phyloP scores from a whole-genome alignment of 2,888 invertebrate genomes.

The Cosmia trapezina region DNA sequence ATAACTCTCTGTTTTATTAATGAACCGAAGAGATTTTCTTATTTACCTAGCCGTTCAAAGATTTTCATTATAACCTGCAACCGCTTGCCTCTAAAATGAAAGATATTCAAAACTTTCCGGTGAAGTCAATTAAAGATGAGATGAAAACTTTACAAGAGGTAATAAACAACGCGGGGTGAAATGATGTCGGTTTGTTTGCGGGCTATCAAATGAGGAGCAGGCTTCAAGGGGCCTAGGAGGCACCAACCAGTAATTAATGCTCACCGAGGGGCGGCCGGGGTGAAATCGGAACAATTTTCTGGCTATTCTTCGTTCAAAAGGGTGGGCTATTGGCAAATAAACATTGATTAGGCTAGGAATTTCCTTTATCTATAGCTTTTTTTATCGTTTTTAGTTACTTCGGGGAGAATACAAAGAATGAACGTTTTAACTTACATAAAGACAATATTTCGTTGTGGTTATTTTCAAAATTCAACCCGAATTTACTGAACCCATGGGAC shows the following conservation, averaged over 20 bases:
- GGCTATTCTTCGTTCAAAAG: slow-evolving; percentile 81
- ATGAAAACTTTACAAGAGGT: slow-evolving; percentile 79
- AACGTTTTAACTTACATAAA: slow-evolving; percentile 36
- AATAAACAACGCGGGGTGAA: slow-evolving; percentile 85
- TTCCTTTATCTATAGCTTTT: slow-evolving; percentile 23
- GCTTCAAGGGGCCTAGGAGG: slow-evolving; percentile 76
- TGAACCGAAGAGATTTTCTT: slow-evolving; percentile 19
- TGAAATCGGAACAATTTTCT: slow-evolving; percentile 88
- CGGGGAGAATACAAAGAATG: not conserved
- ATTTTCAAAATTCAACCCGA: slow-evolving; percentile 79
- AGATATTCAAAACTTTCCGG: slow-evolving; percentile 74
- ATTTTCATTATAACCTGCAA: slow-evolving; percentile 46
- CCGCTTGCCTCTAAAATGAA: slow-evolving; percentile 55
- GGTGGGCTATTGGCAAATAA: slow-evolving; percentile 72
- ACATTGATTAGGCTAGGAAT: slow-evolving; percentile 76
- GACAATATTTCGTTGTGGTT: slow-evolving; percentile 61
- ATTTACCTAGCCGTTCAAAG: slow-evolving; percentile 48
- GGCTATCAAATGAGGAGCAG: slow-evolving; percentile 84
- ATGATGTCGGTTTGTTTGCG: slow-evolving; percentile 88
- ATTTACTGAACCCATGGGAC: slow-evolving; percentile 81
- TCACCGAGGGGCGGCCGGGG: slow-evolving; percentile 80
- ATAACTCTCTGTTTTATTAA: slow-evolving; percentile 47
- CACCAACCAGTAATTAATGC: slow-evolving; percentile 88
- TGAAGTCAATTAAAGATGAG: slow-evolving; percentile 79
- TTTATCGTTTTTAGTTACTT: slow-evolving; percentile 1